Percentiles rank a stretch among this genome's conserved stretches.
Evolutionary conservation across 2,888 invertebrate genomes (phyloP).

Genomic region (Eutolmus rufibarbis): DNA sequence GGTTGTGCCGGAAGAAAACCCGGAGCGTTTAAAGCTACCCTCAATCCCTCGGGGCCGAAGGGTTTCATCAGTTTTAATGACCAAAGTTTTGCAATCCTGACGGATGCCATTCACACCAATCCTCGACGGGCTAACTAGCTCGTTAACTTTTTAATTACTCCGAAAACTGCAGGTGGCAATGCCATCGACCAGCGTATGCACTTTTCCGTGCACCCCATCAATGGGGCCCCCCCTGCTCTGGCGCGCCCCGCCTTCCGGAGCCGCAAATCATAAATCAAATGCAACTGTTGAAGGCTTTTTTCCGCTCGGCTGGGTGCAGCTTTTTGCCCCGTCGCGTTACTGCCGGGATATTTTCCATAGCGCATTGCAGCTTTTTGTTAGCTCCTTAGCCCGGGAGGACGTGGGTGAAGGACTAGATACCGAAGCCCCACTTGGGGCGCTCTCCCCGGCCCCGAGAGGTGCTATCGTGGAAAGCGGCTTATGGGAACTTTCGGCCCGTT

Average conservation of each 20-base stretch:
- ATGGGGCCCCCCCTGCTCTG: not conserved
- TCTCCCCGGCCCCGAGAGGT: not conserved
- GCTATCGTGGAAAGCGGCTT: not conserved
- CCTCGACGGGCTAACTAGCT: conserved; percentile 4
- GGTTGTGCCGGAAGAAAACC: not conserved
- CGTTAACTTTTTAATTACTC: conserved; percentile 35
- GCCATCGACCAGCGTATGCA: not conserved
- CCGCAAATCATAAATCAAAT: conserved; percentile 39
- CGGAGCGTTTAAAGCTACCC: not conserved
- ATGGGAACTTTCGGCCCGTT: not conserved
- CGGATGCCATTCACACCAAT: conserved; percentile 1
- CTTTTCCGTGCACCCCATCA: not conserved
- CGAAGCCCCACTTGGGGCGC: not conserved
- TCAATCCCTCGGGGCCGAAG: not conserved
- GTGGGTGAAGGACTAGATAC: not conserved
- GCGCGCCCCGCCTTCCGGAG: not conserved
- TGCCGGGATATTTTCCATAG: conserved; percentile 8
- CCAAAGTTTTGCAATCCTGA: not conserved
- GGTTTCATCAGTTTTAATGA: not conserved
- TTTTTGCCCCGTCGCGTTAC: conserved; percentile 12
- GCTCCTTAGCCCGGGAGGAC: not conserved
- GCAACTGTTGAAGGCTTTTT: conserved; percentile 38
- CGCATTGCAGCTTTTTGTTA: conserved; percentile 36
- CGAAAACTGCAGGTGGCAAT: conserved; percentile 8
- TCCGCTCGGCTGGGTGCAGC: conserved; percentile 6